phyloP scores from a whole-genome alignment of 2,888 invertebrate species.

The Heliconius sara region DNA sequence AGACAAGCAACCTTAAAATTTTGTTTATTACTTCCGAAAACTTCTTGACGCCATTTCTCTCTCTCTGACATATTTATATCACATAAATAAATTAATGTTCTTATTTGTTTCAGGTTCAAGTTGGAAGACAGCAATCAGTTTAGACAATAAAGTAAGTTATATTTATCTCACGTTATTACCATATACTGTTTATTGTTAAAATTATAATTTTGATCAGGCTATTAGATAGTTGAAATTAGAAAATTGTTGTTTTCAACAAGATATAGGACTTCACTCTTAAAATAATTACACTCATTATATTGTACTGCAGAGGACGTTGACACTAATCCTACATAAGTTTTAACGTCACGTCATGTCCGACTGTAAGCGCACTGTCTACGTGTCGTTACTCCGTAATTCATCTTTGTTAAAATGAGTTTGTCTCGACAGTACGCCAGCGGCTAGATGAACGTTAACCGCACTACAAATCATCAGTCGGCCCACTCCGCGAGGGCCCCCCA shows the following conservation, averaged over 20 bases:
- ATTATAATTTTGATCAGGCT: conserved; percentile 28
- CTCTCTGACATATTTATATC: conserved; percentile 46
- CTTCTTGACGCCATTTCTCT: conserved; percentile 41
- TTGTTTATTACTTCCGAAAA: conserved; percentile 44
- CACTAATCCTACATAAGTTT: conserved; percentile 7
- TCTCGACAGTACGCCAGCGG: conserved; percentile 56
- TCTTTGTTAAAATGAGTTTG: conserved; percentile 71
- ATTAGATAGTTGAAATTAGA: too few relatives aligned
- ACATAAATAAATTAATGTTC: conserved; percentile 38
- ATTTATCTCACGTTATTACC: not conserved
- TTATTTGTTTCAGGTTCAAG: conserved; percentile 54
- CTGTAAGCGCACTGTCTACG: conserved; percentile 55
- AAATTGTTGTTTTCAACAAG: not conserved
- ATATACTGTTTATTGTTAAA: conserved; percentile 11
- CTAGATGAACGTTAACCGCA: conserved; percentile 73
- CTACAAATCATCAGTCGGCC: conserved; percentile 75
- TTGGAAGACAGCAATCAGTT: conserved; percentile 43
- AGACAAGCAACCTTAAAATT: conserved; percentile 41
- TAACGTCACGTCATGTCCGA: conserved; percentile 3
- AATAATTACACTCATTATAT: not conserved
- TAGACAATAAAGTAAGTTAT: conserved; percentile 54
- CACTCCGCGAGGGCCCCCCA: conserved; percentile 63
- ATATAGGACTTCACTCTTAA: not conserved
- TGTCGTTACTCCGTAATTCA: conserved; percentile 51
- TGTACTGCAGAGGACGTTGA: conserved; percentile 11